phyloP scores from a whole-genome alignment of 2,797 vertebrate genomes.

The Neosilurus mollespiculum region DNA sequence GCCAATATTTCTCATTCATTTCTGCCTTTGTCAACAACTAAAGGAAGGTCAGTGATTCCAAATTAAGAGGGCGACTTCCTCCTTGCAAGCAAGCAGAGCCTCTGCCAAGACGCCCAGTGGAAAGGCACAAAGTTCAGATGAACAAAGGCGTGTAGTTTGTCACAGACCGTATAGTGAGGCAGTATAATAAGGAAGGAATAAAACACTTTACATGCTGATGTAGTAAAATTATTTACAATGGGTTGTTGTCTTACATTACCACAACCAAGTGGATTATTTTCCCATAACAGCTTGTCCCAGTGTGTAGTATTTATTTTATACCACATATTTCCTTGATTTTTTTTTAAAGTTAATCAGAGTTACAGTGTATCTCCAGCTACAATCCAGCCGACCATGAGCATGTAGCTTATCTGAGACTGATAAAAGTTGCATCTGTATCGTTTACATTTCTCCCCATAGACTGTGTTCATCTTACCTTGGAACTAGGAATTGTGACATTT shows the following conservation, averaged over 20 bases:
- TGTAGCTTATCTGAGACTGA: background rate
- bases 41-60: constrained; percentile 43
- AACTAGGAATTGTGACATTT: background rate
- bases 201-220: background rate
- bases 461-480: background rate
- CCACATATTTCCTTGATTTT: too few species aligned
- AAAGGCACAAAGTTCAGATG: constrained; percentile 27
- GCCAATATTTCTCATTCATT: constrained; percentile 1
- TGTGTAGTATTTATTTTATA: background rate
- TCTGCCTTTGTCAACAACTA: constrained; percentile 21
- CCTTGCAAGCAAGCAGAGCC: background rate
- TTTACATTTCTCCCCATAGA: background rate
- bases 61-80: constrained; percentile 35
- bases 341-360: background rate
- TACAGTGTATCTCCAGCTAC: background rate
- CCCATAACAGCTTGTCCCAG: too few species aligned
- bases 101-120: constrained; percentile 2
- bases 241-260: too few species aligned
- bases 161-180: background rate
- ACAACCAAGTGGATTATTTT: background rate
- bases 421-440: background rate
- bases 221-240: background rate
- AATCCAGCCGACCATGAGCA: background rate
- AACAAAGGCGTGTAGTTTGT: background rate
- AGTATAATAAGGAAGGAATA: background rate